Percentiles rank a stretch among this genome's conserved stretches.
Evolutionary conservation across 2,888 invertebrate genomes (phyloP).

Genomic region (Heliconius ethilla): DNA sequence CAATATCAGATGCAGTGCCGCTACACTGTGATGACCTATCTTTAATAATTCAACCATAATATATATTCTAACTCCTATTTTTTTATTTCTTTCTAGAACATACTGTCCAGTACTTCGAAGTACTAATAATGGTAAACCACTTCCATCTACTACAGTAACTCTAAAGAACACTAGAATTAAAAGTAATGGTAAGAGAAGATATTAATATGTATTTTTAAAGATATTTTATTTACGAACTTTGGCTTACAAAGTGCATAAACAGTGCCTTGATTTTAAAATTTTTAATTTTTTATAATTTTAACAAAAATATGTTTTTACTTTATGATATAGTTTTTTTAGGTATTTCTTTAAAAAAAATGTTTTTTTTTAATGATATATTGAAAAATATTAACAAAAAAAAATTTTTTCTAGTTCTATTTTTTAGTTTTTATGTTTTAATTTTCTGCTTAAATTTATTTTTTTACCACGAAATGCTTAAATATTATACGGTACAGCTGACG

Average conservation of each 20-base stretch:
- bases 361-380: not conserved
- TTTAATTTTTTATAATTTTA: not conserved
- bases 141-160: constrained; percentile 72
- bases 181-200: constrained; percentile 72
- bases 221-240: not conserved
- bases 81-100: constrained; percentile 59
- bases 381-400: not conserved
- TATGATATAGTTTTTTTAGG: not conserved
- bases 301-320: not conserved
- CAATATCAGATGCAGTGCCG: no score
- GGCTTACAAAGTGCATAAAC: not conserved
- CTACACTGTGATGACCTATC: no score
- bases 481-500: not conserved
- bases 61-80: not conserved
- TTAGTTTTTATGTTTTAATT: not conserved
- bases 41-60: not conserved
- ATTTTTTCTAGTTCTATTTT: not conserved
- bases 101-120: constrained; percentile 71
- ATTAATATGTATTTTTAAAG: constrained; percentile 43
- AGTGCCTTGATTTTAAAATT: not conserved
- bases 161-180: constrained; percentile 72
- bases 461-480: not conserved
- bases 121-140: constrained; percentile 65
- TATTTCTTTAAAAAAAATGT: not conserved
- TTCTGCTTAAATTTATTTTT: no score